Conservation (phyloP, 2,797 vertebrate species). For the Brotula barbata region DNA sequence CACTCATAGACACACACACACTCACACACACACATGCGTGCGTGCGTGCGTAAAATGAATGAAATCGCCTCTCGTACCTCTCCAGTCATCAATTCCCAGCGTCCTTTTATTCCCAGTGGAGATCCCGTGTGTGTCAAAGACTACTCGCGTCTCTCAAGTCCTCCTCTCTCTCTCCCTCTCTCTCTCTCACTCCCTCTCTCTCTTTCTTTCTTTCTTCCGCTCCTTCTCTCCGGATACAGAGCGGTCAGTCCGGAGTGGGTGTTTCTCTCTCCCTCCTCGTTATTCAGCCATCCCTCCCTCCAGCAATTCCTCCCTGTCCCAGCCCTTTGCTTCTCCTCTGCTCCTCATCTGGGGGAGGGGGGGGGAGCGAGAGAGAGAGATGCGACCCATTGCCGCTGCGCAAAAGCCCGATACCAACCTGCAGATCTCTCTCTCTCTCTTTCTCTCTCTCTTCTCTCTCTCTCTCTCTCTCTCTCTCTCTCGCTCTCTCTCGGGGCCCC, state of each 20-base stretch:
- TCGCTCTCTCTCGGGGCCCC: too few species aligned
- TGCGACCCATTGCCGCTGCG: conserved; percentile 46
- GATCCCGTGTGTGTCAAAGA: conserved; percentile 51
- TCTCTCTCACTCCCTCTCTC: conserved; percentile 10
- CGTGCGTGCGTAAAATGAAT: conserved; percentile 38
- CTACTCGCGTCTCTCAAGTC: conserved; percentile 35
- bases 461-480: too few species aligned
- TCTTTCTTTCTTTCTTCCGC: conserved; percentile 47
- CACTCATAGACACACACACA: too few species aligned
- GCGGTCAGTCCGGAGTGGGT: conserved; percentile 72
- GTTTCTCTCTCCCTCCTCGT: conserved; percentile 70
- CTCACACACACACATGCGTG: neutral
- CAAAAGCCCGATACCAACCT: conserved; percentile 44
- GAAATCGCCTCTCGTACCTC: conserved; percentile 64
- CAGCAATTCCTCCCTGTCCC: conserved; percentile 70
- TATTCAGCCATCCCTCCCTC: conserved; percentile 76
- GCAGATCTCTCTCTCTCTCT: conserved; percentile 39
- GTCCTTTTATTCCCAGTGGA: conserved; percentile 57
- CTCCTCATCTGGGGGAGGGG: conserved; percentile 40
- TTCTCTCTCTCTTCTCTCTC: too few species aligned
- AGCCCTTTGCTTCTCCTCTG: conserved; percentile 49
- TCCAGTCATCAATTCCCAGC: conserved; percentile 64
- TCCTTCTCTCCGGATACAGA: conserved; percentile 60
- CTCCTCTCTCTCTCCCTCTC: conserved; percentile 27
- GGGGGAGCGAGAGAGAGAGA: conserved; percentile 12